A percentile compares a stretch with the other conserved stretches of the same genome.
These are phyloP conservation scores for Lynx canadensis DNA, from an alignment of 2,113 vertebrate genomes.

Conservation along the genomic window DNA sequence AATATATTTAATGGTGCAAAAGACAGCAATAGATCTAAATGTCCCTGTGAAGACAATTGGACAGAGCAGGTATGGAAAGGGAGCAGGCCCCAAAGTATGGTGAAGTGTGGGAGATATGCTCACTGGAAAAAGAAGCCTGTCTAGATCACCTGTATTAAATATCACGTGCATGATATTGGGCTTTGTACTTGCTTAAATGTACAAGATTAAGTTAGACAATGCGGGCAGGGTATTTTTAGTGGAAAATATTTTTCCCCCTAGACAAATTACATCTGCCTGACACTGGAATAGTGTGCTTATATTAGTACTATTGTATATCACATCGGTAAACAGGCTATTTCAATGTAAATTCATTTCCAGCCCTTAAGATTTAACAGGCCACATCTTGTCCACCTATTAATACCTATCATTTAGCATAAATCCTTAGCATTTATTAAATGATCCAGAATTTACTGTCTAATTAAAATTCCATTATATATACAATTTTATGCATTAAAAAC, in stretches of 20 bases:
- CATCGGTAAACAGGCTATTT: background rate
- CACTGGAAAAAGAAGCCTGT: background rate
- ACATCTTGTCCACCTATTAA: background rate
- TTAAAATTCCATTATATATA: background rate
- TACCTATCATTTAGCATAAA: background rate
- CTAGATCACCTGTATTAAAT: background rate
- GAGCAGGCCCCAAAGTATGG: fast-evolving
- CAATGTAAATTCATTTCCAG: background rate
- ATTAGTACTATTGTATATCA: background rate
- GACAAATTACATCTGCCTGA: background rate
- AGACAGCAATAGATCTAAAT: background rate
- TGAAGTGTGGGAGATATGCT: background rate
- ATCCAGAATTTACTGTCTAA: background rate
- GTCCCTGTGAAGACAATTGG: background rate
- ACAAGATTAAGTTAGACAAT: background rate
- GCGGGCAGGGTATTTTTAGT: background rate
- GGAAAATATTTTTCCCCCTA: background rate
- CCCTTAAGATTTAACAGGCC: background rate
- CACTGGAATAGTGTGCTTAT: background rate
- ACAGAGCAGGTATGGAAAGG: background rate
- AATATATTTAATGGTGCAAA: background rate
- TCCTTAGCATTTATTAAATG: background rate
- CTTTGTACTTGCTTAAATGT: background rate
- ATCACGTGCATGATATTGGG: background rate
- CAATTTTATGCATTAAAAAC: background rate